phyloP scores from a whole-genome alignment of 1,140 invertebrate genomes.

The Onthophagus taurus region DNA sequence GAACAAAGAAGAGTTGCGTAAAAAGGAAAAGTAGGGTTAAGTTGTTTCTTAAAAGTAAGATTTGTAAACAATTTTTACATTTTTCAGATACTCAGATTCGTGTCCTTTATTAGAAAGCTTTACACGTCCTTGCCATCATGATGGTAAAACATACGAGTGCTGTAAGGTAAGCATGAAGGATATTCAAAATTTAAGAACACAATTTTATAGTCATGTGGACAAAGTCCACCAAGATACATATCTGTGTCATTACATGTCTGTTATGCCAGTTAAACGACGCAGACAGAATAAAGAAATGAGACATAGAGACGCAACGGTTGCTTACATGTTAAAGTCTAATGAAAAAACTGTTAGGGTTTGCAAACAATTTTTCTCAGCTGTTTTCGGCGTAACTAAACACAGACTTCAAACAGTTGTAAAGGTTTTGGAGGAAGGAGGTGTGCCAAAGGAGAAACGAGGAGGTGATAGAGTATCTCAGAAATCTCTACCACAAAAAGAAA shows the following conservation, averaged over 20 bases:
- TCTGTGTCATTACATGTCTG: background rate
- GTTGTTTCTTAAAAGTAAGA: too few relatives aligned
- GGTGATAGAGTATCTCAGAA: background rate
- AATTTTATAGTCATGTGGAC: background rate
- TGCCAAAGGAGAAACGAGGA: constrained; percentile 14
- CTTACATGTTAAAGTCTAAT: background rate
- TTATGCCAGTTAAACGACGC: background rate
- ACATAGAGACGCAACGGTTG: background rate
- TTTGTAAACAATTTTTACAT: too few relatives aligned
- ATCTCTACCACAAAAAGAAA: background rate
- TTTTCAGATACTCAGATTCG: background rate
- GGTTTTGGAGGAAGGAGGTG: constrained; percentile 7
- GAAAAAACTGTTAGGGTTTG: background rate
- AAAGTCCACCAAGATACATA: background rate
- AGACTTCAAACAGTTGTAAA: constrained; percentile 15
- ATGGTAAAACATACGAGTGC: background rate
- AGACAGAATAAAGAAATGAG: background rate
- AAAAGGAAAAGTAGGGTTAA: too few relatives aligned
- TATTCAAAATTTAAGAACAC: background rate
- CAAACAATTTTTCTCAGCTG: constrained; percentile 5
- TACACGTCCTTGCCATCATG: background rate
- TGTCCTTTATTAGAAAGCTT: background rate
- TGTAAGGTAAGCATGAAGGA: background rate
- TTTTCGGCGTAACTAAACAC: constrained; percentile 12
- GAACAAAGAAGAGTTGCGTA: too few relatives aligned